Base-by-base conservation (phyloP, 2,797 vertebrate genomes). In the Hydrocynus forskahlii region DNA sequence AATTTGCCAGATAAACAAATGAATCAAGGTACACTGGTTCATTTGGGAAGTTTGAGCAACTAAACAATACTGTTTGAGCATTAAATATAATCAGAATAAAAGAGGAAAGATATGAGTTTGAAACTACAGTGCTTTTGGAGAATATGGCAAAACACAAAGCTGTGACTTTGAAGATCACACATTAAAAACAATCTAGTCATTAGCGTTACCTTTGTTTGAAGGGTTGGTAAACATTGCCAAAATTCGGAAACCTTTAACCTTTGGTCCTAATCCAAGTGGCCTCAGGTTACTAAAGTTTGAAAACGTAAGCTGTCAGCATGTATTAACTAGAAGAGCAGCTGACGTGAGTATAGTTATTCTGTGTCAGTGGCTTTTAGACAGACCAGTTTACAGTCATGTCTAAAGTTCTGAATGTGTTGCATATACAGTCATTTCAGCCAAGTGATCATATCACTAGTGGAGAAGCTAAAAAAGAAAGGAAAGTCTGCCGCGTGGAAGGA, bases 221-320 rank as follows among this genome's bases (percentile, higher is more conserved):
- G 25, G 7, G 23, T 7, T 60, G 35, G 35, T 45, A 62, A 75
- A 75, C 25, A 59, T 35, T 43, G 57, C 6, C 38, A 23, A 63
- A 7, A 25, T 48, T 48, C 2, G 48, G 57, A 19, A 21, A n/a
- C 12, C 43, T 60, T 75, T 38, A 52, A 64, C 74, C 38, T 43
- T 62, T 48, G 59, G 59, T 76, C 13, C 7, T 38, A 35, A 38
- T 67, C 25, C 45, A 76, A 55, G 45, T 54, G 25, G 23, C 45
- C 25, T 14, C 23, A 67, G 45, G 60, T 55, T 55, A 35, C 48
- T 19, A 7, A 19, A 35, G 48, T 75, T 75, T 75, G 13, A 62
- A 75, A 75, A 75, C 40, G 45, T 48, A 9, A 40, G 35, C 2
- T 76, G 74, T 48, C 45, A 35, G 38, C 43, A 76, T 50, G 35